These are phyloP conservation scores for Pasiphila rectangulata DNA, from an alignment of 2,888 invertebrate genomes.

Conservation along the genomic window DNA sequence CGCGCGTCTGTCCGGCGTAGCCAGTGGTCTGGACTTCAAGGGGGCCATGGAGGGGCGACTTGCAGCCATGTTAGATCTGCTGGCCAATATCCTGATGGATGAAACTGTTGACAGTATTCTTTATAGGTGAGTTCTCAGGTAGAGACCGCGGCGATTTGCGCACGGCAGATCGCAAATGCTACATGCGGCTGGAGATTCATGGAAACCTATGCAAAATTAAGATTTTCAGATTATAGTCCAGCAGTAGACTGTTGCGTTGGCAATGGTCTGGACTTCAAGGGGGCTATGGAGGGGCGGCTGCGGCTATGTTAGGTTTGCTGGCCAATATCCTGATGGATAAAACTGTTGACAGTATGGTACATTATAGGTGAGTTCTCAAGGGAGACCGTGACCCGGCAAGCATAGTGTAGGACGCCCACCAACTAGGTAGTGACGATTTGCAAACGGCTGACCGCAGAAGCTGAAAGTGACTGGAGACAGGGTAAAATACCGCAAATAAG, in stretches of 20 bases:
- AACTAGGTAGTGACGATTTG: too few relatives aligned
- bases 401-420: too few relatives aligned
- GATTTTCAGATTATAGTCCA: too few relatives aligned
- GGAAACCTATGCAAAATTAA: not conserved
- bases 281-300: slow-evolving; percentile 46
- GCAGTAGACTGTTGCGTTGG: too few relatives aligned
- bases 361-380: slow-evolving; percentile 72
- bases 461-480: too few relatives aligned
- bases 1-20: slow-evolving; percentile 65
- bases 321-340: slow-evolving; percentile 71
- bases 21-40: slow-evolving; percentile 62
- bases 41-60: slow-evolving; percentile 52
- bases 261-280: slow-evolving; percentile 62
- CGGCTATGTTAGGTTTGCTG: slow-evolving; percentile 63
- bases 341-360: slow-evolving; percentile 61
- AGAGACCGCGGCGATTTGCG: too few relatives aligned
- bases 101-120: slow-evolving; percentile 67
- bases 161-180: too few relatives aligned
- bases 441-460: too few relatives aligned
- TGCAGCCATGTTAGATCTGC: slow-evolving; percentile 63
- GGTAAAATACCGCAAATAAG: not conserved
- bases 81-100: slow-evolving; percentile 67
- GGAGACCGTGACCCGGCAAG: too few relatives aligned
- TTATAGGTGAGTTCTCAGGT: slow-evolving; percentile 71
- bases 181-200: too few relatives aligned